Evolutionary conservation across 2,113 vertebrate species (phyloP).

Genomic region (Cephalopterus ornatus): DNA sequence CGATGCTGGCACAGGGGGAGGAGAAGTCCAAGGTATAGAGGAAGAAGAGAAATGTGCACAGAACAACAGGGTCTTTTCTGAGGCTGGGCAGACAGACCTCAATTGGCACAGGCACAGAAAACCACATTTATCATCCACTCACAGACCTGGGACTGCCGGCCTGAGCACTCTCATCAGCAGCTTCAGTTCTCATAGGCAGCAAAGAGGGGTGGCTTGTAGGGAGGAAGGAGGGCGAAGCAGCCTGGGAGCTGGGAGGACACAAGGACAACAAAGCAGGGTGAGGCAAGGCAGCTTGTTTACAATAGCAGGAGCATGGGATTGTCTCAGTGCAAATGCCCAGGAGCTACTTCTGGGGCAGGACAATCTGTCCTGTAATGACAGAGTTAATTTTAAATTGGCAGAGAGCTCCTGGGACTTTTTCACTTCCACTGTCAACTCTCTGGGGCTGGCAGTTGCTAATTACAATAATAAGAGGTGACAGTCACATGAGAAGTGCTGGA

Average conservation of each 20-base stretch:
- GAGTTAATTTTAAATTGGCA: conserved; percentile 22
- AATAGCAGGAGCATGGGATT: neutral
- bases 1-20: rapidly evolving
- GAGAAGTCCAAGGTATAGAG: neutral
- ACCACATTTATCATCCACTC: neutral
- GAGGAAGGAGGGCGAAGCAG: neutral
- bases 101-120: neutral
- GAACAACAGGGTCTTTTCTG: neutral
- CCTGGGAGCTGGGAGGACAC: neutral
- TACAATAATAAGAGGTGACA: neutral
- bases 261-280: neutral
- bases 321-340: neutral
- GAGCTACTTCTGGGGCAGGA: neutral
- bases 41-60: neutral
- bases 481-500: neutral
- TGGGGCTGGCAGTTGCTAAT: neutral
- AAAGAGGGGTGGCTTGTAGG: neutral
- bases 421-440: neutral
- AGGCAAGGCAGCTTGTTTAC: neutral
- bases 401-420: neutral
- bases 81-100: neutral
- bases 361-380: neutral
- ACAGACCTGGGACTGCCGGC: rapidly evolving
- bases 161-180: neutral
- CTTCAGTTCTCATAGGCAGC: neutral